These are phyloP conservation scores for Lepus townsendii DNA, from an alignment of 2,797 vertebrate genomes.

Conservation along the genomic window DNA sequence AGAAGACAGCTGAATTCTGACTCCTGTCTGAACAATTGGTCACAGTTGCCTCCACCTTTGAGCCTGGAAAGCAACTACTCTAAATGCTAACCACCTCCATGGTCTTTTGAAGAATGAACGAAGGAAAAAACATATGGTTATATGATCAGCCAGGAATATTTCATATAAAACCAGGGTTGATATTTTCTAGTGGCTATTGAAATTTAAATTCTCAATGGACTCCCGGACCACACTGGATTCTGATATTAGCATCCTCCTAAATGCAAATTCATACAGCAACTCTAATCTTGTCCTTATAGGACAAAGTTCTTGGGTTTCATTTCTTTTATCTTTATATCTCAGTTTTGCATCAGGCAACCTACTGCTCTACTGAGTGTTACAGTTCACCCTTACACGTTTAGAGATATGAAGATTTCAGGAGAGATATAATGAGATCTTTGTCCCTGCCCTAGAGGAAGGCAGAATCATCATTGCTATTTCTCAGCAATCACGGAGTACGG, in stretches of 20 bases:
- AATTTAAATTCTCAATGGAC: not conserved
- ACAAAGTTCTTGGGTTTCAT: not conserved
- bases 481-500: not conserved
- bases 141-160: not conserved
- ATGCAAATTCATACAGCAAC: not conserved
- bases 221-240: not conserved
- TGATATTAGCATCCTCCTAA: accelerated
- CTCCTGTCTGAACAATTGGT: not conserved
- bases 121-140: too few species aligned
- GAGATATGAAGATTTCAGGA: not conserved
- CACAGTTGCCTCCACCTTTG: not conserved
- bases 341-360: not conserved
- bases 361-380: not conserved
- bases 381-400: not conserved
- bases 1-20: not conserved
- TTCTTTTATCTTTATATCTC: not conserved
- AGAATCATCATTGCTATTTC: not conserved
- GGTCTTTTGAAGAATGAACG: not conserved
- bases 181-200: not conserved
- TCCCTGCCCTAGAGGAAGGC: not conserved
- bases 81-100: not conserved
- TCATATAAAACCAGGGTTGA: not conserved
- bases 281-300: not conserved
- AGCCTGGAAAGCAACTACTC: not conserved
- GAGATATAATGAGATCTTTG: not conserved